phyloP scores from a whole-genome alignment of 2,797 vertebrate species.

The Rhyacichthys aspro region DNA sequence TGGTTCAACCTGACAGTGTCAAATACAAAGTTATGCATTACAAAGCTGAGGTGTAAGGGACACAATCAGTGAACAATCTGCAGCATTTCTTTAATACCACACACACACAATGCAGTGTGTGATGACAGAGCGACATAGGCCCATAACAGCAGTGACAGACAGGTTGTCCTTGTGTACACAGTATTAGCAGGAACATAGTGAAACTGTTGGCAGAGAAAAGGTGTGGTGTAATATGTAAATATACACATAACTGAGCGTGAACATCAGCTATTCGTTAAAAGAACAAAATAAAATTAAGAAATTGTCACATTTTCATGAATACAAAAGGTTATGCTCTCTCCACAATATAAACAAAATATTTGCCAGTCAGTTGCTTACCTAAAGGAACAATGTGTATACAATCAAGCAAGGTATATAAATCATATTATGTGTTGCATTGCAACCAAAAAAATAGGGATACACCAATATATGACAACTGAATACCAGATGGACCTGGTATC shows the following conservation, averaged over 20 bases:
- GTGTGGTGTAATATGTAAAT: too few species aligned
- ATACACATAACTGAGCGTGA: conserved; percentile 8
- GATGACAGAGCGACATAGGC: not conserved
- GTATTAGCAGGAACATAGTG: not conserved
- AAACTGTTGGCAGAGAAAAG: too few species aligned
- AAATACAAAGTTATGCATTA: too few species aligned
- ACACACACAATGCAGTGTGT: not conserved
- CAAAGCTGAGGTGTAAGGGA: not conserved
- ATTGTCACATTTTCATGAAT: conserved; percentile 18
- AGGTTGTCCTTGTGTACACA: not conserved
- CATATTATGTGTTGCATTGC: not conserved
- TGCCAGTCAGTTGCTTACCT: too few species aligned
- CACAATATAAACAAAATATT: conserved; percentile 23
- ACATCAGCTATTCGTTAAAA: not conserved
- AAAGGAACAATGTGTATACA: too few species aligned
- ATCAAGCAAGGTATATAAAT: conserved; percentile 11
- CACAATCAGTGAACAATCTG: not conserved
- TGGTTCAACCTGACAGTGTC: too few species aligned
- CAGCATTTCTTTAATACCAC: not conserved
- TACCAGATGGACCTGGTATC: not conserved
- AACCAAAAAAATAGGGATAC: conserved; percentile 13
- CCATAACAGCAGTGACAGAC: not conserved
- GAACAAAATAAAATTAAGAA: conserved; percentile 23
- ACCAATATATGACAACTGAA: not conserved
- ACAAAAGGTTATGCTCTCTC: conserved; percentile 27